Percentiles rank a stretch among this genome's conserved stretches.
Evolutionary conservation across 2,113 vertebrate species (phyloP).

Genomic region (Vidua macroura): DNA sequence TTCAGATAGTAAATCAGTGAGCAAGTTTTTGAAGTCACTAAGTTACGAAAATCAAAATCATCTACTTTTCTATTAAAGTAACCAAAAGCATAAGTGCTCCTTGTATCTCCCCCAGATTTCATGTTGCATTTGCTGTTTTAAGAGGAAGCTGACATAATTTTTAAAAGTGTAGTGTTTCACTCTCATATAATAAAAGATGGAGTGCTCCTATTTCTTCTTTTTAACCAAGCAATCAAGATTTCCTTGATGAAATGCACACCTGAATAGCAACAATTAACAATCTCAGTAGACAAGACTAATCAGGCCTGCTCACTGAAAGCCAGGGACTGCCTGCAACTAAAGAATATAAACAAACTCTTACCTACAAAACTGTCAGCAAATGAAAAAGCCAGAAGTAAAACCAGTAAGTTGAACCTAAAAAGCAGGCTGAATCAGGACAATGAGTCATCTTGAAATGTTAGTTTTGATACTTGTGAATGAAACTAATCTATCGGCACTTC

Average conservation of each 20-base stretch:
- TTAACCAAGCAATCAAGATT: not conserved
- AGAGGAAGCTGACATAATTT: not conserved
- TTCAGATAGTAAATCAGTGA: not conserved
- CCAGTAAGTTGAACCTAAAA: not conserved
- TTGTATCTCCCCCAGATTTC: not conserved
- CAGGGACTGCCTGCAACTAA: not conserved
- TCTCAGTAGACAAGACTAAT: not conserved
- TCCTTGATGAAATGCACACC: not conserved
- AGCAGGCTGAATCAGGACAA: not conserved
- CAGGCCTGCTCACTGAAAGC: not conserved
- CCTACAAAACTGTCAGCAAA: not conserved
- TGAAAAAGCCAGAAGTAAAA: not conserved
- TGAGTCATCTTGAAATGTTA: not conserved
- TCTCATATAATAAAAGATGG: not conserved
- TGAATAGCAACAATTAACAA: not conserved
- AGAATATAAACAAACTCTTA: not conserved
- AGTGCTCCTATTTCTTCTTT: not conserved
- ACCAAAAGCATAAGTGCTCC: not conserved
- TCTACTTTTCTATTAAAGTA: not conserved
- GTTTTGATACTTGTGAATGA: not conserved
- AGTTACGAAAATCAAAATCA: not conserved
- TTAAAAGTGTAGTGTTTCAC: not conserved
- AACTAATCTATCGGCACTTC: not conserved
- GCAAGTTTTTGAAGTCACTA: not conserved
- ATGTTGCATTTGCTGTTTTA: not conserved